A percentile compares a stretch with the other conserved stretches of the same genome.
phyloP scores from a whole-genome alignment of 2,888 invertebrate species.

The Hydrotaea diabolus region DNA sequence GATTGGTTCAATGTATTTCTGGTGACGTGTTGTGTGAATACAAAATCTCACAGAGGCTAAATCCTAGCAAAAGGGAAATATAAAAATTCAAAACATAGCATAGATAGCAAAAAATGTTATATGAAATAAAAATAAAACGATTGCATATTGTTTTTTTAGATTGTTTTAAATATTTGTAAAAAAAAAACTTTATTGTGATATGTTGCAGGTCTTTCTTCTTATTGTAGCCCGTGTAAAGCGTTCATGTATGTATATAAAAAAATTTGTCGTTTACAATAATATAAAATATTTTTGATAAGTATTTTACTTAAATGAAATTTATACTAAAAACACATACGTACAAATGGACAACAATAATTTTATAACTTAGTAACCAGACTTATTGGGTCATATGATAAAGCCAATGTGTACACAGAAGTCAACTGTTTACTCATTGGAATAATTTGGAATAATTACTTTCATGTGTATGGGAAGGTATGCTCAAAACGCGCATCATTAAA shows the following conservation, averaged over 20 bases:
- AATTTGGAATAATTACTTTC: no score
- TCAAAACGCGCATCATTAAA: background rate
- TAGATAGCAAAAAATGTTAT: no score
- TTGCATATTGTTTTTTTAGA: no score
- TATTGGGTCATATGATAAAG: no score
- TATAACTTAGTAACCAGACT: background rate
- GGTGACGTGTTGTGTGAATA: no score
- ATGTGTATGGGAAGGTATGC: background rate
- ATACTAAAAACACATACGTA: conserved; percentile 10
- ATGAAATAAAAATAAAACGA: no score
- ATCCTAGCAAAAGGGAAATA: no score
- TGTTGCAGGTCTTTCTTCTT: conserved; percentile 30
- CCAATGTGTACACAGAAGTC: no score
- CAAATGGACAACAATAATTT: background rate
- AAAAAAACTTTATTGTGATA: conserved; percentile 16
- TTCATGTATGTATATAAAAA: conserved; percentile 43
- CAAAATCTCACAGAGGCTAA: no score
- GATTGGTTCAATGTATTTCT: no score
- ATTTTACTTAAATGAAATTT: conserved; percentile 6
- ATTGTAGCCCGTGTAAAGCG: background rate
- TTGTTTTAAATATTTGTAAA: conserved; percentile 31
- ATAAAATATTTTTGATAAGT: background rate
- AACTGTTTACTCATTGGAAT: no score
- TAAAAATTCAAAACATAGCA: no score
- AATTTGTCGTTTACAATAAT: conserved; percentile 32